These are phyloP conservation scores for Augochlorella aurata DNA, from an alignment of 2,888 invertebrate genomes.

Conservation along the genomic window DNA sequence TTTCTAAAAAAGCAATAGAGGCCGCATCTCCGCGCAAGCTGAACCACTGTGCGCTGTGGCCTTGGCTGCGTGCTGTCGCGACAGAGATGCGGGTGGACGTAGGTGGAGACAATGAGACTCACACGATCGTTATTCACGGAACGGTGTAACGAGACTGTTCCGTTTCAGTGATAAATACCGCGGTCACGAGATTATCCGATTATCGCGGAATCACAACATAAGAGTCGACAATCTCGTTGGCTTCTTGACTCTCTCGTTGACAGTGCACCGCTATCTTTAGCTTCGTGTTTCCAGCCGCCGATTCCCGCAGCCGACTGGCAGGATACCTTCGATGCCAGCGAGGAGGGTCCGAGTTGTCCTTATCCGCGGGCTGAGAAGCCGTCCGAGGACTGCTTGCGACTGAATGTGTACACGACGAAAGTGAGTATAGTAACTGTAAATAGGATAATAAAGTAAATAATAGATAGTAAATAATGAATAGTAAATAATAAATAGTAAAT, in stretches of 20 bases:
- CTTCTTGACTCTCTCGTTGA: neutral
- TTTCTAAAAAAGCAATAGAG: too few species aligned
- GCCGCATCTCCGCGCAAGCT: too few species aligned
- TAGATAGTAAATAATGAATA: too few species aligned
- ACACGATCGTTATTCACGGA: neutral
- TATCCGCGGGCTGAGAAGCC: conserved; percentile 78
- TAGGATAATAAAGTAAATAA: too few species aligned
- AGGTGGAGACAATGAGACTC: conserved; percentile 3
- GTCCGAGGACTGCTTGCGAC: conserved; percentile 86
- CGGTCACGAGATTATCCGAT: neutral
- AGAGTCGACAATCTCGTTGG: neutral
- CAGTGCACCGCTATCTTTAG: neutral
- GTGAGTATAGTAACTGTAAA: conserved; percentile 65
- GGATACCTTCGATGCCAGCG: conserved; percentile 84
- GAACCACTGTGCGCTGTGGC: neutral
- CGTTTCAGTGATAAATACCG: neutral
- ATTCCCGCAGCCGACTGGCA: conserved; percentile 83
- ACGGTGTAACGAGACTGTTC: conserved; percentile 12
- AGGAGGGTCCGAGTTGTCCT: conserved; percentile 85
- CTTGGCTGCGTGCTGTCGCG: neutral
- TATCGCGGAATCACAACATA: conserved; percentile 8
- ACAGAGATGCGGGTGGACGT: neutral
- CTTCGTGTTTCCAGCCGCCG: conserved; percentile 72
- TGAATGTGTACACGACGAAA: conserved; percentile 85
- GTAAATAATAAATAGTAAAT: too few species aligned